A percentile compares a stretch with the other conserved stretches of the same genome.
Conservation (phyloP, 2,888 invertebrate species). For the Tetragonisca angustula region DNA sequence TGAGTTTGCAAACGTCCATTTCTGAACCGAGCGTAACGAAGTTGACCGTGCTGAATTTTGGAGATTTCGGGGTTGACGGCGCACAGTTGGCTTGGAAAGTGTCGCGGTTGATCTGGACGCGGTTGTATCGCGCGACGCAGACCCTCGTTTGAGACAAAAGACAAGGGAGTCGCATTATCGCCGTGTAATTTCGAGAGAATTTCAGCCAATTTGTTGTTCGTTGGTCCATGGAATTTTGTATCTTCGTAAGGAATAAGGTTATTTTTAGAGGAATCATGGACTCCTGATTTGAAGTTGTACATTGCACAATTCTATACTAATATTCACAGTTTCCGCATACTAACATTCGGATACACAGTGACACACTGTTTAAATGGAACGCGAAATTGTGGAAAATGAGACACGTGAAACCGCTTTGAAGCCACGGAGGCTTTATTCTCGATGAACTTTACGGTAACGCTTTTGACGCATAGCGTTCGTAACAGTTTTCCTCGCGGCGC, state of each 20-base stretch:
- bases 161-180: background rate
- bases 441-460: background rate
- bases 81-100: too few species aligned
- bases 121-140: background rate
- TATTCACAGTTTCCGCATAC: too few species aligned
- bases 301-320: too few species aligned
- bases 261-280: background rate
- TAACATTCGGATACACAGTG: too few species aligned
- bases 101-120: background rate
- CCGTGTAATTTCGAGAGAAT: background rate
- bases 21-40: background rate
- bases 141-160: background rate
- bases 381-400: constrained; percentile 1
- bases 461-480: background rate
- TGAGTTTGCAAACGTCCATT: constrained; percentile 58
- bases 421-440: background rate
- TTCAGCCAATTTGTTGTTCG: background rate
- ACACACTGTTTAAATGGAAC: background rate
- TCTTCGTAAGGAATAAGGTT: too few species aligned
- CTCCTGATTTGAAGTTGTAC: background rate
- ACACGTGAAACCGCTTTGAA: background rate
- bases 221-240: background rate
- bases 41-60: background rate
- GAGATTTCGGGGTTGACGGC: background rate
- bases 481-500: background rate